Percentiles rank a stretch among this genome's conserved stretches.
Evolutionary conservation across 2,113 vertebrate genomes (phyloP).

Genomic region (Leptocoma aspasia): DNA sequence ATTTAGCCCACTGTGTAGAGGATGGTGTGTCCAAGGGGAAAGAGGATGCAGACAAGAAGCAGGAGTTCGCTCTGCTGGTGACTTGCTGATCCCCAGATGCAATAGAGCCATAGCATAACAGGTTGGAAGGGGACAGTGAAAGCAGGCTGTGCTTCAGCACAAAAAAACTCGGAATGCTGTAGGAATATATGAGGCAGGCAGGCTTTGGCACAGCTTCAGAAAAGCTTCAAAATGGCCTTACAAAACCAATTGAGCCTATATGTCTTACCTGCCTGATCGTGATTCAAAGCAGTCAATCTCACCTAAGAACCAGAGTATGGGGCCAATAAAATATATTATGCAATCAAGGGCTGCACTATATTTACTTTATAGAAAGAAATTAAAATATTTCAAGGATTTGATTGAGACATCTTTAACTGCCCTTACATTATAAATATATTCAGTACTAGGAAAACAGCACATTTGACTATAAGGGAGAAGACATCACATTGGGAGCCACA

Average conservation of each 20-base stretch:
- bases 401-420: background rate
- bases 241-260: background rate
- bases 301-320: background rate
- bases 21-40: background rate
- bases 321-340: background rate
- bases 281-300: background rate
- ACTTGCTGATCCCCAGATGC: background rate
- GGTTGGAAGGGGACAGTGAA: background rate
- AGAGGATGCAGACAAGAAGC: background rate
- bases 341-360: background rate
- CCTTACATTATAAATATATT: background rate
- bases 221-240: background rate
- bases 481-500: background rate
- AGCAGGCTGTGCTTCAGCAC: background rate
- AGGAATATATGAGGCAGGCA: background rate
- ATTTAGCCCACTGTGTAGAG: background rate
- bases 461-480: background rate
- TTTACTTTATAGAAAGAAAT: background rate
- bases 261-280: background rate
- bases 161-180: background rate
- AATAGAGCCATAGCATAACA: background rate
- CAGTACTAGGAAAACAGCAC: background rate
- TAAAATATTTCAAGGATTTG: background rate
- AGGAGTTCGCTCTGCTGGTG: background rate
- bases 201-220: background rate